Percentiles rank a stretch among this genome's conserved stretches.
phyloP scores from a whole-genome alignment of 2,888 invertebrate genomes.

The Epistrophella euchroma region DNA sequence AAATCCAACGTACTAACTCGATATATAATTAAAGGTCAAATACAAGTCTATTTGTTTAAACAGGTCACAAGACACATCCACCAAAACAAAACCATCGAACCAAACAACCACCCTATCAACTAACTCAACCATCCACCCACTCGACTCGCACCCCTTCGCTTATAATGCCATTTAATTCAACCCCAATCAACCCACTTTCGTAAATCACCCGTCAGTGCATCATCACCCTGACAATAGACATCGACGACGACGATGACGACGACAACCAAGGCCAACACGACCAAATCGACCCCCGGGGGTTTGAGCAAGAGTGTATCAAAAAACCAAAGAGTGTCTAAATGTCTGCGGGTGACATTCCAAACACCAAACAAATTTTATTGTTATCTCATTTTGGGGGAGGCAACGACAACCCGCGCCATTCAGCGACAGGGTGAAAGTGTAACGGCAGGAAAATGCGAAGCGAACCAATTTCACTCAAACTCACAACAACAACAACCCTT shows the following conservation, averaged over 20 bases:
- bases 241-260: background rate
- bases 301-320: conserved; percentile 55
- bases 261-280: background rate
- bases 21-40: conserved; percentile 71
- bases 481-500: conserved; percentile 54
- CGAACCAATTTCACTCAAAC: conserved; percentile 10
- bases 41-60: conserved; percentile 49
- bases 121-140: conserved; percentile 29
- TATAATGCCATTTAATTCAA: conserved; percentile 43
- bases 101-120: no score
- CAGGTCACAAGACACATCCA: conserved; percentile 50
- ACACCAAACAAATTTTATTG: conserved; percentile 83
- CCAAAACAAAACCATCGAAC: no score
- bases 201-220: conserved; percentile 66
- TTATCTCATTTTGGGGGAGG: conserved; percentile 69
- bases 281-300: conserved; percentile 21
- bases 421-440: conserved; percentile 53
- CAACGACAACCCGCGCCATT: no score
- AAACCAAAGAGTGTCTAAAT: conserved; percentile 78
- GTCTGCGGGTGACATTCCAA: conserved; percentile 84
- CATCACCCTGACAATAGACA: conserved; percentile 56
- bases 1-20: background rate
- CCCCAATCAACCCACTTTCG: conserved; percentile 65
- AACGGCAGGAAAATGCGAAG: conserved; percentile 54
- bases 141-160: conserved; percentile 32